These are phyloP conservation scores for Holacanthella duospinosa DNA, from an alignment of 2,888 invertebrate species.

Conservation along the genomic window DNA sequence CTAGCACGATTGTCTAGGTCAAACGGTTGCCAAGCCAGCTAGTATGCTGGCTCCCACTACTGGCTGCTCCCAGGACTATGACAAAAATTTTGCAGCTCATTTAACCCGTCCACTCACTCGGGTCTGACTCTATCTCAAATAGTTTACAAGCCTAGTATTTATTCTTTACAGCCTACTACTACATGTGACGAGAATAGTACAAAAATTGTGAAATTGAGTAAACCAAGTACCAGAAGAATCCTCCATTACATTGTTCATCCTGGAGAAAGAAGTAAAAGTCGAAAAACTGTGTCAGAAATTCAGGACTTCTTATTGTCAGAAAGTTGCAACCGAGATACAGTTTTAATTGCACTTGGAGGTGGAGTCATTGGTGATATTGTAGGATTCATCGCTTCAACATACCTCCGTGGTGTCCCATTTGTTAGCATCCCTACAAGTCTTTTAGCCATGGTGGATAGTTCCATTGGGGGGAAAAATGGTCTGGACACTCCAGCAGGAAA, in stretches of 20 bases:
- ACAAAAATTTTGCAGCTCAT: too few relatives aligned
- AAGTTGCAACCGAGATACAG: neutral
- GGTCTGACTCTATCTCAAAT: too few relatives aligned
- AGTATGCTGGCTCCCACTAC: too few relatives aligned
- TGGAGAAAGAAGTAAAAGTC: constrained; percentile 3
- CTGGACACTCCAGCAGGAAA: neutral
- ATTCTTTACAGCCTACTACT: too few relatives aligned
- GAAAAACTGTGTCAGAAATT: neutral
- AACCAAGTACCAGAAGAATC: too few relatives aligned
- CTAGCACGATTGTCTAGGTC: too few relatives aligned
- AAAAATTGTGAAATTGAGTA: too few relatives aligned
- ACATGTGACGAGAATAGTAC: too few relatives aligned
- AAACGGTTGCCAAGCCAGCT: too few relatives aligned
- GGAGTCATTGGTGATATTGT: constrained; percentile 9
- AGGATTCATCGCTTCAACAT: constrained; percentile 9
- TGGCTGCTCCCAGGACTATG: too few relatives aligned
- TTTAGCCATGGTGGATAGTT: constrained; percentile 9
- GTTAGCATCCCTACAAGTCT: constrained; percentile 5
- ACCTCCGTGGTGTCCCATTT: constrained; percentile 7
- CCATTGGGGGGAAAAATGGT: constrained; percentile 9
- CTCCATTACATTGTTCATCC: neutral
- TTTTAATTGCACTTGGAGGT: constrained; percentile 3
- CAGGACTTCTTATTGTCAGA: neutral
- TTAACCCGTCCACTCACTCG: too few relatives aligned
- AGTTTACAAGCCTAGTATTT: too few relatives aligned